Conservation (phyloP, 2,113 vertebrate genomes). For the Notiomystis cincta region DNA sequence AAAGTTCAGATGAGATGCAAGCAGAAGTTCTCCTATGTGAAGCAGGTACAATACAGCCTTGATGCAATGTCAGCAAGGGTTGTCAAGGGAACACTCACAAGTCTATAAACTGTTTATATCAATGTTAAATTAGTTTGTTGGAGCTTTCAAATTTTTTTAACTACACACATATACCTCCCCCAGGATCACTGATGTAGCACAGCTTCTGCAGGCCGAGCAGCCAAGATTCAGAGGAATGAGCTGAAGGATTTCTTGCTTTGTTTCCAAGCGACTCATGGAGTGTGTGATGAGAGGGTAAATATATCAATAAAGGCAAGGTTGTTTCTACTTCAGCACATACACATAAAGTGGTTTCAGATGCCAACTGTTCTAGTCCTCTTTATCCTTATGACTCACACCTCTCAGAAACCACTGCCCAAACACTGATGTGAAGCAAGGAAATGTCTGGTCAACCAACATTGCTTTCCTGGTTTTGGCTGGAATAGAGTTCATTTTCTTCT, state of each 20-base stretch:
- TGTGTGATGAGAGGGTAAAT: neutral
- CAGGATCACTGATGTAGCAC: neutral
- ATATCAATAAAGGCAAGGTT: neutral
- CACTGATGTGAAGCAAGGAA: neutral
- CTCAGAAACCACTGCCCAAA: neutral
- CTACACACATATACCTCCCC: no score
- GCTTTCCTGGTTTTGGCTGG: neutral
- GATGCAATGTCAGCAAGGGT: neutral
- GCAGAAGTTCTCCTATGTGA: neutral
- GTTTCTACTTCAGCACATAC: neutral
- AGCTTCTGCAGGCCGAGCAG: neutral
- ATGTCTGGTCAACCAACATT: rapidly evolving
- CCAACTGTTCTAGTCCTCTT: neutral
- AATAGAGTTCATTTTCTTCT: neutral
- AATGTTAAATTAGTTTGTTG: neutral
- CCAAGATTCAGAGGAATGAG: neutral
- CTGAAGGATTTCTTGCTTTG: neutral
- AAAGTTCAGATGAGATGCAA: neutral
- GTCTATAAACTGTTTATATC: neutral
- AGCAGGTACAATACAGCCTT: neutral
- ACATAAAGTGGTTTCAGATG: neutral
- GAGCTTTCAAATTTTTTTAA: neutral
- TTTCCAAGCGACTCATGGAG: neutral
- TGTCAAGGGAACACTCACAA: neutral
- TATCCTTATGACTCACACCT: neutral